Conservation (phyloP, 2,797 vertebrate genomes). For the Tapirus indicus region DNA sequence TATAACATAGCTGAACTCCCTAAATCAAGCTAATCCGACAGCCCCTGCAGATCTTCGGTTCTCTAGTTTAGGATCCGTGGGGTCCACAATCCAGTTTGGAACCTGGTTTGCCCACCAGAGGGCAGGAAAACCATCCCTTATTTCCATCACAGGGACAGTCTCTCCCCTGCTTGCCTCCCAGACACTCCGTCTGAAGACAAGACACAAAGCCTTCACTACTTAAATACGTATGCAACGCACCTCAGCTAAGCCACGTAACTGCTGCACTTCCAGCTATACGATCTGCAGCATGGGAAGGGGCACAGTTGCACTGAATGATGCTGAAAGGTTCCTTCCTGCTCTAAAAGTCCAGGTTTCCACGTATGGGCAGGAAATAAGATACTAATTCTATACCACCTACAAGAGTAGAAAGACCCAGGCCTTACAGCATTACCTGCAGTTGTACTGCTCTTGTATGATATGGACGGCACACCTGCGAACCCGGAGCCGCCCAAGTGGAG, state of each 20-base stretch:
- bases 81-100: neutral
- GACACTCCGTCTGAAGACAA: neutral
- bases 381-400: neutral
- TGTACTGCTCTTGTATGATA: neutral
- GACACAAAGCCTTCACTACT: neutral
- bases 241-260: no score
- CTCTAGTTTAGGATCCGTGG: neutral
- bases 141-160: neutral
- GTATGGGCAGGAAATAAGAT: neutral
- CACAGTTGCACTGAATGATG: neutral
- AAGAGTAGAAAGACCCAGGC: neutral
- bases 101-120: no score
- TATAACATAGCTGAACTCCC: neutral
- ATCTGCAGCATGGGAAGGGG: neutral
- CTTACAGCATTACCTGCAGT: accelerated
- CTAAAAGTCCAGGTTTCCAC: neutral
- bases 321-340: neutral
- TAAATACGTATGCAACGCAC: accelerated
- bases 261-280: neutral
- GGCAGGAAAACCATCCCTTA: neutral
- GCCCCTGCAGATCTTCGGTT: neutral
- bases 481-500: no score
- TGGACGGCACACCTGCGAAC: no score
- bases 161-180: neutral
- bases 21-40: neutral